Base-by-base conservation (phyloP, 1,140 invertebrate genomes). In the Saxidomus purpurata region DNA sequence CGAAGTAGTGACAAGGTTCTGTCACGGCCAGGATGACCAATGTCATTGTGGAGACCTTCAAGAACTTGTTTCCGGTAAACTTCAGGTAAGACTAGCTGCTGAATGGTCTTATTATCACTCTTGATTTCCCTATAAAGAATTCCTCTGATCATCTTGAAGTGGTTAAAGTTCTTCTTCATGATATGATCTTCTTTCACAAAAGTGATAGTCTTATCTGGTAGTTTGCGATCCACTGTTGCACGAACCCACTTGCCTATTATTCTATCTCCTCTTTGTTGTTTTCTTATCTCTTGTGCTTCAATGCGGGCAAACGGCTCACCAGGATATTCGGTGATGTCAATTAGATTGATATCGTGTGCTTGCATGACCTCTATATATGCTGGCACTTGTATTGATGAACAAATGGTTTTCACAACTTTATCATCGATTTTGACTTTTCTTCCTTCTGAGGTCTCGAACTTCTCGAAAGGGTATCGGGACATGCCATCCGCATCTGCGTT, bases 401-500 rank as follows among this genome's bases (percentile, higher is more conserved):
- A 40, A 25, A 76, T 76, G 8, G 71, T 25, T 43, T 76, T 76
- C 1, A 43, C 25, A 6, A 19, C n/a, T 8, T 28, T 40, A 25
- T 43, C 43, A 8, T 76, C 71, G 38, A 67, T 6, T 15, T 22
- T 19, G 19, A 55, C 2, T 55, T 67, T 9, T 28, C 17, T 19
- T 2, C 11, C 71, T 3, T 76, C 71, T 25, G 19, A 17, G 17
- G 22, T 59, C 19, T 59, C 0, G 6, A 52, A 3, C n/a, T 22
- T n/a, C 25, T 69, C 22, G 31, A 31, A 34, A 15, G 79, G 83
- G 17, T 87, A 76, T 40, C 84, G 28, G 2, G 80, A 83, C 38
- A 89, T 63, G 9, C 59, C 38, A 28, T 87, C 90, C n/a, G 90
- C 90, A 40, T 89, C 90, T 11, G 59, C 77, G 59, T 89, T 86